Evolutionary conservation across 2,888 invertebrate genomes (phyloP).

Genomic region (Apomyelois bistriatella): DNA sequence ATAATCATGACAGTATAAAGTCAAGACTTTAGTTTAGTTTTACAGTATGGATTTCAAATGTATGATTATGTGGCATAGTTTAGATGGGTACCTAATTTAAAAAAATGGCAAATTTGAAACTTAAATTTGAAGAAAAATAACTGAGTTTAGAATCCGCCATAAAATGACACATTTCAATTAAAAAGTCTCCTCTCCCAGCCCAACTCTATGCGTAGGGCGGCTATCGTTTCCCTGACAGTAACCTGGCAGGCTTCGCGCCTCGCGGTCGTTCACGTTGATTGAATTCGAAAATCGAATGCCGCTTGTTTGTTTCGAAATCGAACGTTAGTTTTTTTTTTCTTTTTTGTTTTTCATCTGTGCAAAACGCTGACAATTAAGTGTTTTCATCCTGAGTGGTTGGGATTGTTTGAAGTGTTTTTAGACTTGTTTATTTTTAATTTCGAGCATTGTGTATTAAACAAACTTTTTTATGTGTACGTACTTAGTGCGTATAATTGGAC

Average conservation of each 20-base stretch:
- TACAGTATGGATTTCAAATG: no score
- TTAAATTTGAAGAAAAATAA: not conserved
- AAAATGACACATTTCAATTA: not conserved
- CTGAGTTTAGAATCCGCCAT: not conserved
- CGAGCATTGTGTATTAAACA: not conserved
- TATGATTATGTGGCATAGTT: no score
- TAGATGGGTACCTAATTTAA: no score
- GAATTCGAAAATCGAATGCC: conserved; percentile 42
- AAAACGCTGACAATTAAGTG: conserved; percentile 7
- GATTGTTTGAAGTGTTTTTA: not conserved
- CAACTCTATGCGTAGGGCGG: conserved; percentile 55
- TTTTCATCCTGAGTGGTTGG: not conserved
- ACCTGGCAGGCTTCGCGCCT: conserved; percentile 47
- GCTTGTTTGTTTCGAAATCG: conserved; percentile 22
- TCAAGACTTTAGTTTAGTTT: no score
- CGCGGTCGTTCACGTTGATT: conserved; percentile 31
- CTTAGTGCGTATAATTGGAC: not conserved
- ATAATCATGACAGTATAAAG: no score
- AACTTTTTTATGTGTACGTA: not conserved
- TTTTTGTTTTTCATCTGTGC: conserved; percentile 8
- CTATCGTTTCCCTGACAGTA: conserved; percentile 54
- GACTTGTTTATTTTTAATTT: not conserved
- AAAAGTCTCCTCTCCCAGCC: not conserved
- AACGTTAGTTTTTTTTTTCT: not conserved
- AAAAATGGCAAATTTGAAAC: not conserved